Percentiles rank a stretch among this genome's conserved stretches.
Evolutionary conservation across 1,140 invertebrate species (phyloP).

Genomic region (Tetramorium alpestre): DNA sequence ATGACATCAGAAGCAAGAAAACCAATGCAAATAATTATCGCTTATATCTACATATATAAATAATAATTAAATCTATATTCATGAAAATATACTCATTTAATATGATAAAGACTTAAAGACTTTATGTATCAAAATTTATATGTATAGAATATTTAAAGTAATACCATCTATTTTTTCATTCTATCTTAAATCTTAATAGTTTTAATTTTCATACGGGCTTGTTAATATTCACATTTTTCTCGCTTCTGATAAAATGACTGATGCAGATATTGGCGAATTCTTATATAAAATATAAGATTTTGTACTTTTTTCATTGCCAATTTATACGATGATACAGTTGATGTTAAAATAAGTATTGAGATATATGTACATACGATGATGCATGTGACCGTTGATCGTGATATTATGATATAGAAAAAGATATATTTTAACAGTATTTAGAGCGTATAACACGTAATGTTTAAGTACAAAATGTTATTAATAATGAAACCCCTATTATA

Average conservation of each 20-base stretch:
- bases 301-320: constrained; percentile 47
- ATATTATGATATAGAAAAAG: constrained; percentile 53
- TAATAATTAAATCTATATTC: not conserved
- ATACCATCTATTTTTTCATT: not conserved
- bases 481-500: constrained; percentile 41
- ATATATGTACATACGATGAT: constrained; percentile 38
- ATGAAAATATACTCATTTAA: not conserved
- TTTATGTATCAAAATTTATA: not conserved
- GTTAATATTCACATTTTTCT: not conserved
- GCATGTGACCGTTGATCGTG: constrained; percentile 45
- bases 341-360: constrained; percentile 5
- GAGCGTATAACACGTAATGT: constrained; percentile 34
- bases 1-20: not conserved
- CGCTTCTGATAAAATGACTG: constrained; percentile 15
- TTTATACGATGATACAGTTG: constrained; percentile 32
- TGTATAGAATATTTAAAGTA: not conserved
- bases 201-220: not conserved
- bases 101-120: not conserved
- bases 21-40: not conserved
- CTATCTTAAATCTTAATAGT: not conserved
- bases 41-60: not conserved
- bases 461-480: constrained; percentile 59
- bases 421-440: constrained; percentile 58
- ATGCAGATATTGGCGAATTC: constrained; percentile 31
- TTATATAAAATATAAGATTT: constrained; percentile 43